phyloP scores from a whole-genome alignment of 2,888 invertebrate genomes.

The Pseudococcus jackbeardsleyi region DNA sequence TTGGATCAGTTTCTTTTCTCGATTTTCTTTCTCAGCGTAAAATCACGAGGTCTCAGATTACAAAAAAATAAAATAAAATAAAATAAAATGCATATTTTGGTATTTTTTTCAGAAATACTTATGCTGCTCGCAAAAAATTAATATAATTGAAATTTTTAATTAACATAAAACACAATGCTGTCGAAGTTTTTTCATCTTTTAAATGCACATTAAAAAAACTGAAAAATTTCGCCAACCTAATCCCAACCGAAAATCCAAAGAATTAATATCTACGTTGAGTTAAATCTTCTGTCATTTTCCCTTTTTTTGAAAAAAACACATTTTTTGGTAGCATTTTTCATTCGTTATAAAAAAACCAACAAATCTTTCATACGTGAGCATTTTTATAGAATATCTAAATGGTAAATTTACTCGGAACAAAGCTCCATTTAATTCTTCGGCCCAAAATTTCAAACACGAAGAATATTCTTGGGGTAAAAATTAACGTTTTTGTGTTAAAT shows the following conservation, averaged over 20 bases:
- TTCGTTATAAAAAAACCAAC: neutral
- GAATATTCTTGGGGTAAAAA: neutral
- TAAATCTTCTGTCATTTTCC: neutral
- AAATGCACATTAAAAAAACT: neutral
- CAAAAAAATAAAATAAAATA: neutral
- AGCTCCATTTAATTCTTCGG: neutral
- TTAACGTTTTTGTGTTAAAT: neutral
- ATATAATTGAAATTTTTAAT: neutral
- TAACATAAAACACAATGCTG: neutral
- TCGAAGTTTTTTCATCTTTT: neutral
- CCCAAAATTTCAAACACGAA: neutral
- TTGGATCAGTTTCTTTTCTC: neutral
- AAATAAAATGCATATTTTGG: neutral
- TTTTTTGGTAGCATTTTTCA: neutral
- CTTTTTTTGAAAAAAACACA: neutral
- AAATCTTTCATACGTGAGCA: neutral
- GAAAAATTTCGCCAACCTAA: neutral
- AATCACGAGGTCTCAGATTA: neutral
- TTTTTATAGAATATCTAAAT: no score
- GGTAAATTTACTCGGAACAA: neutral
- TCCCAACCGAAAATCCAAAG: neutral
- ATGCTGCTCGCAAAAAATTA: neutral
- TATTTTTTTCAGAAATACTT: neutral
- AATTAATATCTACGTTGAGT: neutral
- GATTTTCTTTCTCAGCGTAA: neutral